Evolutionary conservation across 1,140 invertebrate genomes (phyloP), one percentile per base, ranked within the genome.

Genomic region (Octopus sinensis): DNA sequence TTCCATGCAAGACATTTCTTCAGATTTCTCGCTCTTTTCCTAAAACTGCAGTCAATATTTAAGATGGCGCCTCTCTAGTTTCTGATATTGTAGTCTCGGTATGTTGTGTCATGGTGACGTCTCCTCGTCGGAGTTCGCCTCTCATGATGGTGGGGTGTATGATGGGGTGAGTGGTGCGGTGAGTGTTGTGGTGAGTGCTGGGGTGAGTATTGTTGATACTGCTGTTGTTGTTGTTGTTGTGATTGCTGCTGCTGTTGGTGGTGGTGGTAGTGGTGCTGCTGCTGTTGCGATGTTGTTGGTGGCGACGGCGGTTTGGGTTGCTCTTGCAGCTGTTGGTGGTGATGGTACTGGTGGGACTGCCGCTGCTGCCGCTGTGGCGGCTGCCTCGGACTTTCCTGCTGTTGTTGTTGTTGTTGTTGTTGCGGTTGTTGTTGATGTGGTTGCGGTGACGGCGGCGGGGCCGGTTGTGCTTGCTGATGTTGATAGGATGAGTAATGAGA

Each of bases 331-430:
- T 84, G 82, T n/a, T 88, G 80, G 56, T 84, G 79, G 75, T 84
- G 81, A 82, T 88, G 86, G 54, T 88, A 83, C 62, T 84, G 68
- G 5, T 73, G 68, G 4, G 6, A 17, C 6, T 68, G 12, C 17
- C 23, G n/a, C 17, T 68, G 54, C 79, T 43, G 54, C 79, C 4
- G 54, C 79, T 79, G 54, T 54, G n/a, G 54, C 79, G 7, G 54
- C 4, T 79, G 54, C 76, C 51, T n/a, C 76, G 17, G 51, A 17
- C 51, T 17, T 43, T 78, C 17, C 76, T 78, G 51, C 53, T 79
- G 54, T n/a, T 43, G 23, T 54, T 79, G 54, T 54, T 79, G 54
- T 54, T 79, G 54, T 54, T 79, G 54, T 53, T 79, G 54, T 53
- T 79, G 54, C 30, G 7, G 54, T 17, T 79, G 54, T n/a, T 79